Conservation (phyloP, 2,797 vertebrate genomes). For the Onychomys torridus region DNA sequence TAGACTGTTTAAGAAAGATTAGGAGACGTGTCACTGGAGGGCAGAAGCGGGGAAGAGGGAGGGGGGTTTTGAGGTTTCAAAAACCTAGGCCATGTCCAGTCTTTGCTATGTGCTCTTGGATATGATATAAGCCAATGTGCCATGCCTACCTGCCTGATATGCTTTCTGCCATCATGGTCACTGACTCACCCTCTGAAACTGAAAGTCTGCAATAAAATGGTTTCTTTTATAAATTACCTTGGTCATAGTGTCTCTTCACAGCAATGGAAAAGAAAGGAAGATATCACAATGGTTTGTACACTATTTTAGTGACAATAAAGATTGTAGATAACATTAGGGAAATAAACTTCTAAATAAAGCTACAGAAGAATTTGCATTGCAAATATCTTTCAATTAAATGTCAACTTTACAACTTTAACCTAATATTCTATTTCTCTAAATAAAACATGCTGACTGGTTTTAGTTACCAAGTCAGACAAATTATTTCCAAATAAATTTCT, state of each 20-base stretch:
- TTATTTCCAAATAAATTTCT: conserved; percentile 64
- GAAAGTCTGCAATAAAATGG: neutral
- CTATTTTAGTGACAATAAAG: conserved; percentile 28
- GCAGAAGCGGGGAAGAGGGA: too few species aligned
- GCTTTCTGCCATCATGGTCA: neutral
- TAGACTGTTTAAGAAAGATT: neutral
- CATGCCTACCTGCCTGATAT: neutral
- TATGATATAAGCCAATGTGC: neutral
- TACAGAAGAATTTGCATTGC: neutral
- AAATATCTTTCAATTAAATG: conserved; percentile 47
- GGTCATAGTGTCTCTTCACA: neutral
- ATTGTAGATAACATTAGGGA: conserved; percentile 33
- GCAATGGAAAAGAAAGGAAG: neutral
- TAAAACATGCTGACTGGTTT: neutral
- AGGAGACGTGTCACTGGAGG: neutral
- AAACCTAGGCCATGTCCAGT: neutral
- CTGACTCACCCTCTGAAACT: neutral
- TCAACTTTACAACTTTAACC: conserved; percentile 38
- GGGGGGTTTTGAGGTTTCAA: too few species aligned
- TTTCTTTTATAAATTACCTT: neutral
- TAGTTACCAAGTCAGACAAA: neutral
- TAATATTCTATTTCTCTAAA: conserved; percentile 68
- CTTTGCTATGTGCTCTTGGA: neutral
- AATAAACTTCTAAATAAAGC: neutral
- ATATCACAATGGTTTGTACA: neutral